Evolutionary conservation across 2,888 invertebrate species (phyloP).

Genomic region (Nymphalis urticae): DNA sequence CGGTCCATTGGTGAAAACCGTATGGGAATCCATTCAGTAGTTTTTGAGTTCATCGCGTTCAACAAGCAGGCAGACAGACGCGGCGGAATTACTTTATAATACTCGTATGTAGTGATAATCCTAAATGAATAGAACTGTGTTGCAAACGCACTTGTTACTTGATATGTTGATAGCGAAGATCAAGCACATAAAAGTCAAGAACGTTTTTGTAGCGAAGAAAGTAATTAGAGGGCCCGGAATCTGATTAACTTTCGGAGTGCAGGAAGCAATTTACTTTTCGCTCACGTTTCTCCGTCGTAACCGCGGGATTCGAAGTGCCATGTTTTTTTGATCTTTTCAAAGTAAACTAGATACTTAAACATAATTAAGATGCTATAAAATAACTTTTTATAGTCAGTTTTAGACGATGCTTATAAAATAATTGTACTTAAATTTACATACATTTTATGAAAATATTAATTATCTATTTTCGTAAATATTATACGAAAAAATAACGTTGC

Average conservation of each 20-base stretch:
- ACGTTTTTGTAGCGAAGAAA: conserved; percentile 25
- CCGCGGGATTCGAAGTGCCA: conserved; percentile 8
- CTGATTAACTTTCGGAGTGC: conserved; percentile 30
- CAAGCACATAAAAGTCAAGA: conserved; percentile 1
- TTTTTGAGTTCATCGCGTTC: too few relatives aligned
- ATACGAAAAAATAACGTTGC: too few relatives aligned
- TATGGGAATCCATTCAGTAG: too few relatives aligned
- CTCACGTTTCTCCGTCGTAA: conserved; percentile 26
- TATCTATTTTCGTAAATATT: too few relatives aligned
- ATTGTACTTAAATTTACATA: neutral
- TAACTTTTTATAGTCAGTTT: conserved; percentile 23
- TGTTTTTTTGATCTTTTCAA: conserved; percentile 20
- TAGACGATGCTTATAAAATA: neutral
- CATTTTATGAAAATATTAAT: too few relatives aligned
- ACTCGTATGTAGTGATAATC: too few relatives aligned
- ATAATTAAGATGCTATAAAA: conserved; percentile 32
- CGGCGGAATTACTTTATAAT: too few relatives aligned
- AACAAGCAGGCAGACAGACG: too few relatives aligned
- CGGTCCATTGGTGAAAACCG: too few relatives aligned
- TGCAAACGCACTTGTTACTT: neutral
- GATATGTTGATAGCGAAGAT: conserved; percentile 1
- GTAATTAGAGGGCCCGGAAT: conserved; percentile 35
- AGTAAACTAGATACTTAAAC: conserved; percentile 32
- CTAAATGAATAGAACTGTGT: too few relatives aligned
- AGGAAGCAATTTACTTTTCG: conserved; percentile 28